These are phyloP conservation scores for Ardeotis arabs DNA, from an alignment of 2,113 vertebrate species.

Conservation along the genomic window DNA sequence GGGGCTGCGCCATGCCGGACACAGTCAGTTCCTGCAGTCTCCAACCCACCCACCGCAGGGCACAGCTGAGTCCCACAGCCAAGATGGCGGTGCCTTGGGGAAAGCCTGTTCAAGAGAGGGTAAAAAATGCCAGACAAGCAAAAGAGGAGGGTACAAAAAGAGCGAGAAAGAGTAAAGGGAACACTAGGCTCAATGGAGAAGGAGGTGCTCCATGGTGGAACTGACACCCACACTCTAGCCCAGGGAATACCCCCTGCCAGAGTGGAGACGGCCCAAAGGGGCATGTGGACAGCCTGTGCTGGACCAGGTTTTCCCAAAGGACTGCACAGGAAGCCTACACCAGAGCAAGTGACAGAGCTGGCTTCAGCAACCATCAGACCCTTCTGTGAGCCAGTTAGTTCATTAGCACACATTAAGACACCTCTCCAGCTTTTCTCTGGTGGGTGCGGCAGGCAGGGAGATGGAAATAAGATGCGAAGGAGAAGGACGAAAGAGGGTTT, in stretches of 20 bases:
- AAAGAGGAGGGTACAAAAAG: background rate
- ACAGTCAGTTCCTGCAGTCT: fast-evolving
- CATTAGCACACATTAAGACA: background rate
- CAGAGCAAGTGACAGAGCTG: background rate
- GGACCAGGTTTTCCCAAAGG: background rate
- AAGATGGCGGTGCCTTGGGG: fast-evolving
- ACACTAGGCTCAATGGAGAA: background rate
- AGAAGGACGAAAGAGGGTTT: background rate
- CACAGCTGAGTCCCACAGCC: fast-evolving
- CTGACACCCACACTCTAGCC: background rate
- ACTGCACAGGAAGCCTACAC: background rate
- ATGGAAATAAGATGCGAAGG: background rate
- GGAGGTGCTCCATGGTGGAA: background rate
- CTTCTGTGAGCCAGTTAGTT: background rate
- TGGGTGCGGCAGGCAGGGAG: fast-evolving
- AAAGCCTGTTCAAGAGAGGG: fast-evolving
- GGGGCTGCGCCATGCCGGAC: fast-evolving
- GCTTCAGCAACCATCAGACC: background rate
- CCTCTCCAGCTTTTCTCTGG: background rate
- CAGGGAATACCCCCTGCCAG: background rate
- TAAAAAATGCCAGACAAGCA: background rate
- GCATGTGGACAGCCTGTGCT: too few relatives aligned
- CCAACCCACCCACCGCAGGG: fast-evolving
- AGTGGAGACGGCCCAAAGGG: background rate
- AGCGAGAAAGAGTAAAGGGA: background rate